A percentile compares a stretch with the other conserved stretches of the same genome.
phyloP scores from a whole-genome alignment of 2,888 invertebrate genomes.

The Lasioglossum zephyrum region DNA sequence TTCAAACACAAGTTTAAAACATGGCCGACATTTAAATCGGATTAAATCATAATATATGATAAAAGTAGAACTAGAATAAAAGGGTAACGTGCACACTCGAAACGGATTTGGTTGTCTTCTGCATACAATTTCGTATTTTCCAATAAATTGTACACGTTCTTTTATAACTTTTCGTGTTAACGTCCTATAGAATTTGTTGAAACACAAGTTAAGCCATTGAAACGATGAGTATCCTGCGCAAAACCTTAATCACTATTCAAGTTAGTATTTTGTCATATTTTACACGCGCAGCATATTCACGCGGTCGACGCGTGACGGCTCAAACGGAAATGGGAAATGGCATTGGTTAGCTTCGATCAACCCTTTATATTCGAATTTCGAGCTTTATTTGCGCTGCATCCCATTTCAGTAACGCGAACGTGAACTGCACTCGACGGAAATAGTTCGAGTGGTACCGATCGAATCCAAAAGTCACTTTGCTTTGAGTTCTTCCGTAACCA shows the following conservation, averaged over 20 bases:
- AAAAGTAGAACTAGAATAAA: background rate
- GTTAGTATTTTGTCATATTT: background rate
- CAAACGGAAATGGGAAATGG: background rate
- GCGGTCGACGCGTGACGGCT: too few relatives aligned
- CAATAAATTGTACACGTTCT: background rate
- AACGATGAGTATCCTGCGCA: background rate
- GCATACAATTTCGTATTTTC: background rate
- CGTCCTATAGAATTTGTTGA: background rate
- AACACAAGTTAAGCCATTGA: background rate
- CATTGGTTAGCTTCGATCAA: background rate
- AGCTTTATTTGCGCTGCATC: background rate
- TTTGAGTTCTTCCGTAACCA: background rate
- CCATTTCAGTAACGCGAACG: background rate
- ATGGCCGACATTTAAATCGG: background rate
- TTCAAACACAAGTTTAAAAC: background rate
- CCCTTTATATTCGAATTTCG: constrained; percentile 1
- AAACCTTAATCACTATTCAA: background rate
- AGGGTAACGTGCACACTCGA: background rate
- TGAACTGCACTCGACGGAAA: background rate
- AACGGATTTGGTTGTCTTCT: background rate
- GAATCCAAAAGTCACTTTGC: background rate
- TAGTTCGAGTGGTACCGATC: background rate
- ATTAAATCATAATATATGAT: background rate
- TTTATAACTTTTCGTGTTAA: background rate
- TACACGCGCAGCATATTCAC: background rate